Evolutionary conservation across 1,140 invertebrate species (phyloP).

Genomic region (Latrodectus geometricus): DNA sequence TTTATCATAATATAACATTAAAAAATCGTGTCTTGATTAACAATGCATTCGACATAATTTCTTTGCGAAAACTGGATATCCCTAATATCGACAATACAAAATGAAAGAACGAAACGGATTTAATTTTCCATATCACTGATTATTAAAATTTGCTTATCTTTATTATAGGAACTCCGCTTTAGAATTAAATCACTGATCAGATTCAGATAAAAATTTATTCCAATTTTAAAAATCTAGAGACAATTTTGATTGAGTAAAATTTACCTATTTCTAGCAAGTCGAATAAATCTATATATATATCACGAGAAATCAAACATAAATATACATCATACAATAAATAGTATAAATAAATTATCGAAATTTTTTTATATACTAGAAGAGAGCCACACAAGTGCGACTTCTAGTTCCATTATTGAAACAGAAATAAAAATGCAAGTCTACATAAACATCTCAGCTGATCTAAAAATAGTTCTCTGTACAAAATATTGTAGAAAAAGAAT

Average conservation of each 20-base stretch:
- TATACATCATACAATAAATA: background rate
- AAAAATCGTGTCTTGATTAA: slow-evolving; percentile 27
- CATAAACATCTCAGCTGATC: slow-evolving; percentile 51
- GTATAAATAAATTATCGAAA: background rate
- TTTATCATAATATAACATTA: slow-evolving; percentile 20
- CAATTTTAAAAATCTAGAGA: background rate
- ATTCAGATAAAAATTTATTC: background rate
- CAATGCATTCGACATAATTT: slow-evolving; percentile 1
- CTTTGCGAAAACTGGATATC: background rate
- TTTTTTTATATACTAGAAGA: background rate
- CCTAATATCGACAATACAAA: background rate
- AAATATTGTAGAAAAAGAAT: slow-evolving; percentile 42
- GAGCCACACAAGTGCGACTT: background rate
- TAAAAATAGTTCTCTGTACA: slow-evolving; percentile 59
- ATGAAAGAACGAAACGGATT: background rate
- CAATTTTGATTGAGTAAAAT: background rate
- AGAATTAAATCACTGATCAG: background rate
- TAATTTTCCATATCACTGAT: background rate
- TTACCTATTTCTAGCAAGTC: background rate
- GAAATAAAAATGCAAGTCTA: slow-evolving; percentile 42
- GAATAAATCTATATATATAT: slow-evolving; percentile 1
- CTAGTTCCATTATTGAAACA: background rate
- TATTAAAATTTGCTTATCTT: background rate
- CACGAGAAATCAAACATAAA: background rate
- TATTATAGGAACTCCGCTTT: background rate